Percentiles rank a stretch among this genome's conserved stretches.
These are phyloP conservation scores for Drosophila mayri DNA, from an alignment of 1,140 invertebrate species.

Conservation along the genomic window DNA sequence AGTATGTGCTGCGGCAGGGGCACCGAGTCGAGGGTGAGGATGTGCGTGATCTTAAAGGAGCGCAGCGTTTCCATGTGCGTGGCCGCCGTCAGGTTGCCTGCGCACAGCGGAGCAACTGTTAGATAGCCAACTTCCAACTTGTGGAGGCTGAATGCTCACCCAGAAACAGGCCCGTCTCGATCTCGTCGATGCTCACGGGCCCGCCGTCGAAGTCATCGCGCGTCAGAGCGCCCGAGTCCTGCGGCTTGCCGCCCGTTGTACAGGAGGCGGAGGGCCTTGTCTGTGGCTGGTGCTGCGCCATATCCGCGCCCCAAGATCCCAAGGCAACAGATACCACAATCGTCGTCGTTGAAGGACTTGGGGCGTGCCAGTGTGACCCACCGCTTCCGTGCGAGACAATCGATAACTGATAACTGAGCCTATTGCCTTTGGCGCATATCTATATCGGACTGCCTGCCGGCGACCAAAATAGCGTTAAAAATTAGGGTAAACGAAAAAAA, in stretches of 20 bases:
- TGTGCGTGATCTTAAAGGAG: slow-evolving; percentile 89
- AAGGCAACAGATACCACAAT: slow-evolving; percentile 19
- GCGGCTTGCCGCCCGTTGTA: slow-evolving; percentile 28
- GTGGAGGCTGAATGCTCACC: slow-evolving; percentile 84
- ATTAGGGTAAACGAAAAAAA: not conserved
- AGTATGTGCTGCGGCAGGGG: slow-evolving; percentile 91
- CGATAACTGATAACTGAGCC: slow-evolving; percentile 3
- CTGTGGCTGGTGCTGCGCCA: slow-evolving; percentile 28
- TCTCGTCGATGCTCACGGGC: slow-evolving; percentile 88
- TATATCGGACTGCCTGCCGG: slow-evolving; percentile 11
- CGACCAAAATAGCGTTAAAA: not conserved
- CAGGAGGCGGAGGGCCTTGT: slow-evolving; percentile 6
- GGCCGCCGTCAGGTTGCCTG: slow-evolving; percentile 92
- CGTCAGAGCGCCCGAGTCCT: slow-evolving; percentile 58
- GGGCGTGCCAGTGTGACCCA: slow-evolving; percentile 22
- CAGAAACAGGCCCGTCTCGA: slow-evolving; percentile 90
- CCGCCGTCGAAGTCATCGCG: slow-evolving; percentile 87
- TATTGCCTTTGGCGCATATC: slow-evolving; percentile 10
- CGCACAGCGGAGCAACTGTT: slow-evolving; percentile 7
- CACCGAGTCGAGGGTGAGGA: slow-evolving; percentile 93
- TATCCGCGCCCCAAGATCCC: slow-evolving; percentile 12
- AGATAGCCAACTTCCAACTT: not conserved
- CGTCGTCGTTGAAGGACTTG: slow-evolving; percentile 12
- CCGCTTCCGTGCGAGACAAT: not conserved
- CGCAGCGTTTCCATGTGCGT: slow-evolving; percentile 89